Evolutionary conservation across 2,113 vertebrate species (phyloP), one percentile per base, ranked within the genome.

Genomic region (Ardeotis arabs): DNA sequence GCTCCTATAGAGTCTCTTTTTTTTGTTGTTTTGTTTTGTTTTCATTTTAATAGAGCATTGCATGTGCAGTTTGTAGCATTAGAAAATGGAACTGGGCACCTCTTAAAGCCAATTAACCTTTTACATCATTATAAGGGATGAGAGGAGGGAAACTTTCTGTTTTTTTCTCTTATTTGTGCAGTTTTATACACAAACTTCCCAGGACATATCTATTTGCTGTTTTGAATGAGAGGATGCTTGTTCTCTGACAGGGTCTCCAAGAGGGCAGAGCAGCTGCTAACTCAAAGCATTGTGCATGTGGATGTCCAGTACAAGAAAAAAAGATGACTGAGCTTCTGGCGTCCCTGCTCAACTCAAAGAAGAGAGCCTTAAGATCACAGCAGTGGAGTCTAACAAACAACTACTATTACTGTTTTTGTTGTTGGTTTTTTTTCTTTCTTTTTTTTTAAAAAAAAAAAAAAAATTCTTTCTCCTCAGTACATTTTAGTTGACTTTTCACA

Each of bases 141-240:
- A 10, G 4, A 7, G 2, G 1, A 66, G 27, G 23, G 18, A 74
- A 89, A 45, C 3, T 1, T 50, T 4, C 22, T 35, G 4, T 7
- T 41, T 52, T 67, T 56, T 9, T 10, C 2, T 21, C 33, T 58
- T 33, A 33, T 41, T 47, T 17, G 11, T 25, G 6, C 9, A 47
- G 20, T 59, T 66, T 68, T 56, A 69, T 25, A 76, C 10, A 49
- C 10, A 39, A 44, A 80, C 60, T 59, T 74, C 19, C 31, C 23
- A 55, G 29, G n/a, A 80, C 1, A 58, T 14, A 58, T 28, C 28
- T 67, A n/a, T 59, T 44, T 84, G 41, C 47, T 70, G n/a, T 28
- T 77, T 64, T 24, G 19, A 84, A 64, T 58, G n/a, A 68, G 10
- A 73, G 33, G 35, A 53, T 21, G 14, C 47, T 89, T 78, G 33